Conservation (phyloP, 2,113 vertebrate species). For the Brachyhypopomus occidentalis region DNA sequence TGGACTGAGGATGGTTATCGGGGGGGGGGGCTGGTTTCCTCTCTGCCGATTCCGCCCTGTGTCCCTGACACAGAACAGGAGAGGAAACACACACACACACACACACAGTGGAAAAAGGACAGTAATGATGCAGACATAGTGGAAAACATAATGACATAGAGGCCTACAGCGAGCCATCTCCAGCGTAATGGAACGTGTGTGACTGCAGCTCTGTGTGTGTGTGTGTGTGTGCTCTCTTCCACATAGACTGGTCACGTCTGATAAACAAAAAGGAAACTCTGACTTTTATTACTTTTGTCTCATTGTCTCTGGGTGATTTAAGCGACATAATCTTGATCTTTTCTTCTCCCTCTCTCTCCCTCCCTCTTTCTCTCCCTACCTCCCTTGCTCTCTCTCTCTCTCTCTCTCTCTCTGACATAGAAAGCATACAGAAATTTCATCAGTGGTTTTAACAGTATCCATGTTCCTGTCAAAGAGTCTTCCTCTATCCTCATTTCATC, state of each 20-base stretch:
- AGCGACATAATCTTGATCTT: slow-evolving; percentile 1
- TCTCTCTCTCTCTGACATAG: not conserved
- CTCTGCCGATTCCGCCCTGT: slow-evolving; percentile 48
- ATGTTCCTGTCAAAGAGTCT: slow-evolving; percentile 8
- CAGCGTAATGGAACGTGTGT: slow-evolving; percentile 17
- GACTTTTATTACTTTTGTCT: not conserved
- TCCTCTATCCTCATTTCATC: slow-evolving; percentile 8
- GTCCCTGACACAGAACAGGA: slow-evolving; percentile 18
- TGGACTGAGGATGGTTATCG: slow-evolving; percentile 32
- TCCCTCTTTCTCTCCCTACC: not conserved
- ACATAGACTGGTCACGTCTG: not conserved
- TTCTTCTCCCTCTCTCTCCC: not conserved
- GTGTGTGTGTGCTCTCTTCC: not conserved
- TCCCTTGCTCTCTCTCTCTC: not conserved
- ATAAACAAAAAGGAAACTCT: slow-evolving; percentile 41
- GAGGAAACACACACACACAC: slow-evolving; percentile 39
- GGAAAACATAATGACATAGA: slow-evolving; percentile 48
- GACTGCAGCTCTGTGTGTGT: not conserved
- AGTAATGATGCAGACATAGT: slow-evolving; percentile 20
- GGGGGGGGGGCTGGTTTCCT: slow-evolving; percentile 67
- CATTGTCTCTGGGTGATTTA: slow-evolving; percentile 24
- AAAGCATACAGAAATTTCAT: slow-evolving; percentile 16
- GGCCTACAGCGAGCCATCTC: slow-evolving; percentile 25
- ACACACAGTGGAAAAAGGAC: slow-evolving; percentile 34
- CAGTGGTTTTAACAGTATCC: slow-evolving; percentile 2